Evolutionary conservation across 1,140 invertebrate species (phyloP).

Genomic region (Samia ricini): DNA sequence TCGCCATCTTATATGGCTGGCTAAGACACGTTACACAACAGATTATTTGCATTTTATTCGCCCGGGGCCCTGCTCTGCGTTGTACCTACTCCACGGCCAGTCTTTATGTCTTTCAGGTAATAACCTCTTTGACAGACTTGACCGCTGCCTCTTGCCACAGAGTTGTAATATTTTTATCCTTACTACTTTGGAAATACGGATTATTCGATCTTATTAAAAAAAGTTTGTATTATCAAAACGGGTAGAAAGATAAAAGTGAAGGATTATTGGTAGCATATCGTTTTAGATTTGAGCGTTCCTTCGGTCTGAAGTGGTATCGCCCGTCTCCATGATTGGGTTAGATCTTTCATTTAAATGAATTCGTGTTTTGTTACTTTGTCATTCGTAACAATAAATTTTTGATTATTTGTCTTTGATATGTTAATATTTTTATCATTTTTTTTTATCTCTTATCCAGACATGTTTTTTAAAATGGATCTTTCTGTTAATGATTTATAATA

Average conservation of each 20-base stretch:
- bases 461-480: too few relatives aligned
- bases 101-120: conserved; percentile 72
- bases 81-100: conserved; percentile 20
- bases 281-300: conserved; percentile 44
- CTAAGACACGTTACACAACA: conserved; percentile 31
- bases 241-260: conserved; percentile 69
- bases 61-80: conserved; percentile 37
- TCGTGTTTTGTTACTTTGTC: not conserved
- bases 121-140: conserved; percentile 69
- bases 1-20: conserved; percentile 16
- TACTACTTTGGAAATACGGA: conserved; percentile 22
- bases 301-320: conserved; percentile 9
- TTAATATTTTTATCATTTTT: too few relatives aligned
- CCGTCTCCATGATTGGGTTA: not conserved
- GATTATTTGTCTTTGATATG: too few relatives aligned
- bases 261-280: conserved; percentile 54
- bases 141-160: not conserved
- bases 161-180: conserved; percentile 18
- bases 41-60: conserved; percentile 68
- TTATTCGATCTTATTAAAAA: conserved; percentile 2
- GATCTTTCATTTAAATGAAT: not conserved
- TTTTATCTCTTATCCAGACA: too few relatives aligned
- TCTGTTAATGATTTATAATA: too few relatives aligned
- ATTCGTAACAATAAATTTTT: too few relatives aligned
- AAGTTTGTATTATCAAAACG: conserved; percentile 41